Base-by-base conservation (phyloP, 2,888 invertebrate species). In the Drosophila helvetica region DNA sequence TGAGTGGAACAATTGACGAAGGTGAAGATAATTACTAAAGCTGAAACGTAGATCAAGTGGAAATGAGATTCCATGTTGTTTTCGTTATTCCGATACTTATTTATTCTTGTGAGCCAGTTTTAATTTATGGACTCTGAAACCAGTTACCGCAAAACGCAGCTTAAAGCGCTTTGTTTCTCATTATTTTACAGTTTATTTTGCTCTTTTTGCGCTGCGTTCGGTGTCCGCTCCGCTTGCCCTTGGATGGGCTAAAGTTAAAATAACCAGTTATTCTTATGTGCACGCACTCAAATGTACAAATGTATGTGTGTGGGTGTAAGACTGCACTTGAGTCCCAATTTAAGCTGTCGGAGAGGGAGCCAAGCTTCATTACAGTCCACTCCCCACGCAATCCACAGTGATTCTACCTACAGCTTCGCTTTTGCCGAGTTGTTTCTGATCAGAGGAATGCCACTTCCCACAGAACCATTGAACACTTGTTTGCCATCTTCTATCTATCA, bases 261-360 rank as follows among this genome's bases (percentile, higher is more conserved):
- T 67, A 86, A 86, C 81, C 86, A 75, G 86, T 81, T 81, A 69
- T 70, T 38, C 38, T 38, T 38, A 38, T 38, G 7, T 22, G n/a
- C 22, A 22, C 22, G 22, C 22, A 22, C 22, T 22, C 22, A 22
- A 22, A 22, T 5, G 22, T 22, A 5, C n/a, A n/a, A n/a, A 25
- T 8, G 47, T 9, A 7, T 18, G 45, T 48, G 25, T 50, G 65
- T 51, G 50, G 53, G 52, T 47, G 9, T 5, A 33, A 30, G 45
- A 55, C 30, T 63, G 65, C 25, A 56, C 61, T n/a, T 43, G 46
- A 69, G 60, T 43, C 57, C 38, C 15, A 46, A 45, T 8, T 38
- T n/a, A 38, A 38, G 38, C 38, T 38, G 38, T n/a, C 38, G 22
- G 15, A 38, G 38, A 38, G 38, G 38, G n/a, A 38, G n/a, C 38